These are phyloP conservation scores for Telenomus remus DNA, from an alignment of 1,140 invertebrate species.

Conservation along the genomic window DNA sequence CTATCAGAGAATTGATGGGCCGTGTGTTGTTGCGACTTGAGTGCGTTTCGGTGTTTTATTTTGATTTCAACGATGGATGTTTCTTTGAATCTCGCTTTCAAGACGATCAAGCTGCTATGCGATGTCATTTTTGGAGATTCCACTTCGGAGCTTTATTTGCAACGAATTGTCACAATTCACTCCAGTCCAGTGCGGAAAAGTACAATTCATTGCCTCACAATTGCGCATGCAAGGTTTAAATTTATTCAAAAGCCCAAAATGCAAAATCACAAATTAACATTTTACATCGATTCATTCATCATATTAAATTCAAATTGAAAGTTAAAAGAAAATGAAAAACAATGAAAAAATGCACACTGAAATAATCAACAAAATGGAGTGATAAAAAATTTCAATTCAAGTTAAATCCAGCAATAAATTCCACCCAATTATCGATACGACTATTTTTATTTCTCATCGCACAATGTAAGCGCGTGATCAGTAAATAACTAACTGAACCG, in stretches of 20 bases:
- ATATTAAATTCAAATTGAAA: no score
- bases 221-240: slow-evolving; percentile 12
- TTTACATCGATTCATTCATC: no score
- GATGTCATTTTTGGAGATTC: slow-evolving; percentile 16
- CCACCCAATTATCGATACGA: no score
- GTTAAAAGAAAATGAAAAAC: background rate
- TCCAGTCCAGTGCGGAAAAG: background rate
- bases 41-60: slow-evolving; percentile 12
- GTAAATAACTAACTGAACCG: slow-evolving; percentile 12
- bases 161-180: slow-evolving; percentile 4
- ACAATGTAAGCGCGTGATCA: slow-evolving; percentile 3
- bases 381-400: no score
- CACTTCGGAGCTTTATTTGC: slow-evolving; percentile 25
- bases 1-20: background rate
- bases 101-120: slow-evolving; percentile 1
- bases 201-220: slow-evolving; percentile 13
- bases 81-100: slow-evolving; percentile 25
- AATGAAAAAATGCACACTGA: no score
- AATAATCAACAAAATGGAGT: no score
- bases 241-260: no score
- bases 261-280: no score
- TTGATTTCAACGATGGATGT: slow-evolving; percentile 17
- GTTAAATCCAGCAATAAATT: no score
- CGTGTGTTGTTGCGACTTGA: slow-evolving; percentile 1
- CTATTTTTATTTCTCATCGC: background rate